Evolutionary conservation across 2,113 vertebrate genomes (phyloP), one percentile per base, ranked within the genome.

Genomic region (Malaclemys terrapin): DNA sequence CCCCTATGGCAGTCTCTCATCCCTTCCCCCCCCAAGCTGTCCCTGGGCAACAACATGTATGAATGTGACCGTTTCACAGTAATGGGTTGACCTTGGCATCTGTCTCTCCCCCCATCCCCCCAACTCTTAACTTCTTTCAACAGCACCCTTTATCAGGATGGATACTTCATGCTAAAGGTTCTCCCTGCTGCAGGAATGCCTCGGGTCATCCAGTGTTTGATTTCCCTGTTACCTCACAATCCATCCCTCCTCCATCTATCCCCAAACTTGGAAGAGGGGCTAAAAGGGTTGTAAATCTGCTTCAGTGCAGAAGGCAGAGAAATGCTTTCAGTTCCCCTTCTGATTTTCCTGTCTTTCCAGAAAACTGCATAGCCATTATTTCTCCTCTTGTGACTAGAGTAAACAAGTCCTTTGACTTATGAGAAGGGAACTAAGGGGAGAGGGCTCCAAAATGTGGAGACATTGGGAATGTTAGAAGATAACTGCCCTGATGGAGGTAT

Each of bases 221-320:
- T 29, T 59, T 59, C 29, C 57, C 57, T 59, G 27, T 45, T 47
- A 76, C 12, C 75, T 47, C 42, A 14, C 6, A 25, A 24, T 14
- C 24, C 24, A 25, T 76, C 42, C 24, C 24, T 45, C 42, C 10
- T 45, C 19, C 9, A 10, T 27, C 38, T 24, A 17, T 24, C 38
- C 16, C 17, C 75, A 45, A 76, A 17, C 52, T 12, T 88, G 81
- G 56, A 42, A 84, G 87, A 52, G 8, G 65, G 8, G 35, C 35
- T 72, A 38, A 38, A 38, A 72, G 16, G 10, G 9, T 75, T 85
- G 1, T 0, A 0, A 5, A 42, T 78, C 3, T 2, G 1, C 2
- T 1, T 45, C 20, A 8, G 38, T 29, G 35, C 38, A 54, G 29
- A 56, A 92, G 69, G 62, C 54, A 79, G 49, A 91, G 7, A 82